phyloP scores from a whole-genome alignment of 2,113 vertebrate genomes.

The Scomber japonicus region DNA sequence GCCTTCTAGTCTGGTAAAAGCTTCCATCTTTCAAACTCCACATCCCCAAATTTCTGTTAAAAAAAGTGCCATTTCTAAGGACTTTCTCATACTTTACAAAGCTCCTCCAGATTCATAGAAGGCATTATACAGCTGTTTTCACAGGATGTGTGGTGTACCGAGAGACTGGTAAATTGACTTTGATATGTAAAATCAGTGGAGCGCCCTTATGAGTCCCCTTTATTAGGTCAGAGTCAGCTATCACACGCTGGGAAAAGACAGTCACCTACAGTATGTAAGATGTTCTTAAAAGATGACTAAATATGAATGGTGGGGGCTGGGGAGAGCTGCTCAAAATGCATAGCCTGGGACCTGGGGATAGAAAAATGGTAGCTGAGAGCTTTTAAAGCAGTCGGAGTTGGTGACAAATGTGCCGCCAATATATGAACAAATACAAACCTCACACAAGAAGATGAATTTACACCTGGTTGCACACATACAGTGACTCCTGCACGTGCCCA shows the following conservation, averaged over 20 bases:
- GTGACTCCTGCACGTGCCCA: not conserved
- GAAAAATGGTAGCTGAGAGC: not conserved
- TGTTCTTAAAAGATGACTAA: slow-evolving; percentile 18
- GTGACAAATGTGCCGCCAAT: slow-evolving; percentile 23
- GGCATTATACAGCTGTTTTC: not conserved
- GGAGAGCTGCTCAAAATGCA: slow-evolving; percentile 39
- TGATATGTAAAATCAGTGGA: slow-evolving; percentile 9
- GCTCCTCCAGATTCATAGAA: not conserved
- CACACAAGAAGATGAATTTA: slow-evolving; percentile 13
- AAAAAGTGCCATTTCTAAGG: not conserved
- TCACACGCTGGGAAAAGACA: not conserved
- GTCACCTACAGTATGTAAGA: not conserved
- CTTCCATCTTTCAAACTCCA: not conserved
- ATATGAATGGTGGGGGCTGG: slow-evolving; percentile 4
- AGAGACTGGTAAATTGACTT: slow-evolving; percentile 17
- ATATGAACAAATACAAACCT: slow-evolving; percentile 15
- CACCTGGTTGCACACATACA: slow-evolving; percentile 9
- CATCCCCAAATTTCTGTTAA: not conserved
- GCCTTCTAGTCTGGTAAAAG: not conserved
- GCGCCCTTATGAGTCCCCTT: not conserved
- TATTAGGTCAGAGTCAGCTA: slow-evolving; percentile 10
- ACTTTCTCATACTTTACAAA: slow-evolving; percentile 29
- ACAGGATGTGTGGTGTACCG: not conserved
- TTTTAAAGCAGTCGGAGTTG: slow-evolving; percentile 22
- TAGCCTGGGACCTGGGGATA: slow-evolving; percentile 37